Evolutionary conservation across 1,140 invertebrate genomes (phyloP), one percentile per base, ranked within the genome.

Genomic region (Drosophila mayri): DNA sequence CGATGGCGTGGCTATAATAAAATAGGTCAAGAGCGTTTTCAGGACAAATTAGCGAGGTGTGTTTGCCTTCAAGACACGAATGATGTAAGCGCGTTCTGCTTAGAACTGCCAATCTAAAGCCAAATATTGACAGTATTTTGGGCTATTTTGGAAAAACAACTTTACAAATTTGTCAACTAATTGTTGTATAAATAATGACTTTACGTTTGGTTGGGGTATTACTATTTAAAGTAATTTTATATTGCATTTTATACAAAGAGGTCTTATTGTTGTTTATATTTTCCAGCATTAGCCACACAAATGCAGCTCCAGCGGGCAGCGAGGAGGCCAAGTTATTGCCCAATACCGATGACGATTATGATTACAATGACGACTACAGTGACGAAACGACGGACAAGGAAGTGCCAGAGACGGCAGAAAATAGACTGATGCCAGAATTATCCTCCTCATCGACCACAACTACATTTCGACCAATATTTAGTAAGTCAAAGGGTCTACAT

Each of bases 21-120:
- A 79, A 85, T 88, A 52, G 86, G 85, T 90, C 86, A 90, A 85
- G 85, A 73, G 67, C 71, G 75, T 57, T 79, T 79, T 79, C 74
- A 90, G 81, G 85, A 90, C 81, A 90, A 90, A 90, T 79, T 90
- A 63, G 55, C 73, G 30, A 59, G 85, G 85, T 81, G 85, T 81
- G 85, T 76, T 72, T 54, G 47, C 46, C 49, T 52, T 47, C 28
- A 68, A 77, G 63, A 38, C 63, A 32, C 62, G 62, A 37, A 54
- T 74, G 72, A 83, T 77, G 79, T 83, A 88, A 88, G 60, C 80
- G 30, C 37, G 28, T 46, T 52, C 61, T 46, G 57, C 55, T 38
- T 60, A 60, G 59, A 87, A 83, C 58, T 63, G 49, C 0, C 61
- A 72, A 43, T 54, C 38, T 59, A 55, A 67, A 40, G 22, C 59